phyloP scores from a whole-genome alignment of 92 coral and sea anemone genomes.

The Bergia puertoricense region DNA sequence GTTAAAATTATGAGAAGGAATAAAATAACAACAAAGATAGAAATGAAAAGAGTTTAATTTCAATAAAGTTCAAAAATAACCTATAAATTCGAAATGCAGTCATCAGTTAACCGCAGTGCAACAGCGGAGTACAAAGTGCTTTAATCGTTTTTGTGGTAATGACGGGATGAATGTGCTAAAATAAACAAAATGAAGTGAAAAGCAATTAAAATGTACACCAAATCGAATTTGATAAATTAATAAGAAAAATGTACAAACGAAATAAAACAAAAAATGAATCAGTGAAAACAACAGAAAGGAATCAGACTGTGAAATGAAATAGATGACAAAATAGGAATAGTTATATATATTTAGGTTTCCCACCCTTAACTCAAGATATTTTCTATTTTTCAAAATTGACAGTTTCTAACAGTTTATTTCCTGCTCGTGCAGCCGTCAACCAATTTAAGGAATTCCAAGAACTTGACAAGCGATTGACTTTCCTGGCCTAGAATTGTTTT shows the following conservation, averaged over 20 bases:
- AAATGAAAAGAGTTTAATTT: background rate
- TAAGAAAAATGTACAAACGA: background rate
- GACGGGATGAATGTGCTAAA: background rate
- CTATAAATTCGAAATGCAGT: background rate
- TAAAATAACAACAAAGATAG: too few species aligned
- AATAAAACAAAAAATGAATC: constrained; percentile 15
- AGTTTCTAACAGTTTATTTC: too few species aligned
- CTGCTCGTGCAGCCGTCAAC: too few species aligned
- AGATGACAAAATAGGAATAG: background rate
- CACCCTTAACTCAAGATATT: too few species aligned
- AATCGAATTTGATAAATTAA: background rate
- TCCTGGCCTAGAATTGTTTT: too few species aligned
- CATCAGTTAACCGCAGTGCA: background rate
- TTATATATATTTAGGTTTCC: too few species aligned
- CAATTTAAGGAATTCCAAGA: too few species aligned
- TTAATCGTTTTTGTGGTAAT: background rate
- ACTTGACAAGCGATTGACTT: too few species aligned
- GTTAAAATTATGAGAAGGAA: background rate
- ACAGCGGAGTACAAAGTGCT: background rate
- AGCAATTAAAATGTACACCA: background rate
- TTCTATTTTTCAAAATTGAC: background rate
- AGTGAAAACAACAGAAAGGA: constrained; percentile 29
- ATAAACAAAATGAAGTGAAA: background rate
- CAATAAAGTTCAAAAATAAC: too few species aligned
- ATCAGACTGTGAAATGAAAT: background rate